Percentiles rank a stretch among this genome's conserved stretches.
Evolutionary conservation across 2,888 invertebrate species (phyloP).

Genomic region (Ectobius pallidus): DNA sequence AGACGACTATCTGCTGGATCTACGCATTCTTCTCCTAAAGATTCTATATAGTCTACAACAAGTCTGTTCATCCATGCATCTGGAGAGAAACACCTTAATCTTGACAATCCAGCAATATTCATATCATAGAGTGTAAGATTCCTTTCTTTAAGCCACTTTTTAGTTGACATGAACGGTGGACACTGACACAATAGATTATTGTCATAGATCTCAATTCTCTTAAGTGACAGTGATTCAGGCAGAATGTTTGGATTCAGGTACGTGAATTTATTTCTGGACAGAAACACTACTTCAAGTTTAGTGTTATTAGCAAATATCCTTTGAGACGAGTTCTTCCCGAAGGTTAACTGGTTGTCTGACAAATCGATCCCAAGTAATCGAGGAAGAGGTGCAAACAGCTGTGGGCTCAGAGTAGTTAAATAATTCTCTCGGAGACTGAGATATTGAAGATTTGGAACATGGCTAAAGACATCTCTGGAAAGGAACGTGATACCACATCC

Average conservation of each 20-base stretch:
- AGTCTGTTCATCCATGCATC: constrained; percentile 56
- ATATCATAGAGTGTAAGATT: constrained; percentile 8
- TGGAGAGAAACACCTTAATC: constrained; percentile 56
- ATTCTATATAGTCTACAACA: constrained; percentile 19
- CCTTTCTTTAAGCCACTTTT: constrained; percentile 18
- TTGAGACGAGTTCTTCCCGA: constrained; percentile 57
- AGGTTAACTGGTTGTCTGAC: constrained; percentile 59
- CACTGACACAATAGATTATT: constrained; percentile 66
- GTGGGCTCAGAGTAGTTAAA: constrained; percentile 52
- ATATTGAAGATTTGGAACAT: neutral
- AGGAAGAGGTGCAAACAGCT: constrained; percentile 57
- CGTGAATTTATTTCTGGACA: constrained; percentile 63
- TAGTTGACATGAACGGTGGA: constrained; percentile 53
- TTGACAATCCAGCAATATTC: constrained; percentile 51
- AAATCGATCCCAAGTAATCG: constrained; percentile 59
- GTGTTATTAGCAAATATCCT: constrained; percentile 59
- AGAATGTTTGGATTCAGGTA: constrained; percentile 64
- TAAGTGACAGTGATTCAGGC: constrained; percentile 59
- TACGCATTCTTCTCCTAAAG: neutral
- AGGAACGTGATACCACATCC: neutral
- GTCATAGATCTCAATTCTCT: constrained; percentile 57
- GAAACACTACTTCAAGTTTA: constrained; percentile 54
- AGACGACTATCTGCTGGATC: neutral
- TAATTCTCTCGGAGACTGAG: constrained; percentile 18
- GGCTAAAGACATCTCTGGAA: neutral